Evolutionary conservation across 2,797 vertebrate species (phyloP).

Genomic region (Xiphophorus birchmanni): DNA sequence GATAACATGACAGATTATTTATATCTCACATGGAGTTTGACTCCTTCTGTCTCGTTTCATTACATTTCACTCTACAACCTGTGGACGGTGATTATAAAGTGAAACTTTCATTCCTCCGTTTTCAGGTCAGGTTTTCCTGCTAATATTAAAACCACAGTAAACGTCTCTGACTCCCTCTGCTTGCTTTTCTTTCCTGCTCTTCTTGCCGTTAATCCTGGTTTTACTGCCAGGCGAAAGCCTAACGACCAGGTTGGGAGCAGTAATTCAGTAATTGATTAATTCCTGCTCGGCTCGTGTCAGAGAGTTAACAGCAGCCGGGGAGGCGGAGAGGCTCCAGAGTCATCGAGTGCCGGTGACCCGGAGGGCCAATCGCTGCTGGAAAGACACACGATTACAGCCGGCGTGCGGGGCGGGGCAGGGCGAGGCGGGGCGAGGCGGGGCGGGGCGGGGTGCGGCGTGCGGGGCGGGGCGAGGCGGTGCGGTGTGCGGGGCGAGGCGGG

Average conservation of each 20-base stretch:
- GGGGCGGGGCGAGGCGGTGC: too few species aligned
- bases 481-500: too few species aligned
- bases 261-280: slow-evolving; percentile 58
- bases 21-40: too few species aligned
- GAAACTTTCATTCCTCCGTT: background rate
- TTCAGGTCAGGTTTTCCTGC: background rate
- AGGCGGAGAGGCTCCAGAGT: slow-evolving; percentile 33
- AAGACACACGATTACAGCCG: slow-evolving; percentile 5
- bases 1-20: too few species aligned
- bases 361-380: slow-evolving; percentile 35
- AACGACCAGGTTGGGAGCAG: slow-evolving; percentile 39
- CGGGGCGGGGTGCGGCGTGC: background rate
- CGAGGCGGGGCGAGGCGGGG: too few species aligned
- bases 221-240: slow-evolving; percentile 39
- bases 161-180: background rate
- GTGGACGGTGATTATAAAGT: too few species aligned
- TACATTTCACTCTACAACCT: background rate
- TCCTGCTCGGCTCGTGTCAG: slow-evolving; percentile 55
- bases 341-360: slow-evolving; percentile 34
- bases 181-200: background rate
- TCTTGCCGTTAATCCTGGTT: slow-evolving; percentile 15
- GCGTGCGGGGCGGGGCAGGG: background rate
- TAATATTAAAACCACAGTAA: background rate
- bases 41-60: too few species aligned
- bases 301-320: slow-evolving; percentile 51